These are phyloP conservation scores for Arothron firmamentum DNA, from an alignment of 2,113 vertebrate species.

Conservation along the genomic window DNA sequence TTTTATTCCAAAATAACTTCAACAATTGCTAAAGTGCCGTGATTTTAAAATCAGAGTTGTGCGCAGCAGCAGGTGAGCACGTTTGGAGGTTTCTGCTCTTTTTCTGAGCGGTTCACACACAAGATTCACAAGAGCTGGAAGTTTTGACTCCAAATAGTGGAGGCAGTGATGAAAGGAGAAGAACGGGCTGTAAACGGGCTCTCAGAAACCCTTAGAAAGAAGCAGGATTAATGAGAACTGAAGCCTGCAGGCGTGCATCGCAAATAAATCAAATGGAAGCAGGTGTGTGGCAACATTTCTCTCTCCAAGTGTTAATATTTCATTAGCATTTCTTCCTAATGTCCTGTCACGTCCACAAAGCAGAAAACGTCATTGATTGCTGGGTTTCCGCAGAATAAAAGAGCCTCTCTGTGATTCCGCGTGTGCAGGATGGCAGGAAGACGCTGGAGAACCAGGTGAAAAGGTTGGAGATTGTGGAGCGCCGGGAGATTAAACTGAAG, in stretches of 20 bases:
- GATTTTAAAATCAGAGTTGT: too few relatives aligned
- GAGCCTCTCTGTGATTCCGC: not conserved
- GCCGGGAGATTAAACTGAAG: slow-evolving; percentile 93
- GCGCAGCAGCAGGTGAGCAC: too few relatives aligned
- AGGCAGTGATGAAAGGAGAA: not conserved
- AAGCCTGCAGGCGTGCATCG: slow-evolving; percentile 6
- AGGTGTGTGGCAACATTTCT: not conserved
- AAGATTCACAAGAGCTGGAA: too few relatives aligned
- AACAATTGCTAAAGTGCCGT: too few relatives aligned
- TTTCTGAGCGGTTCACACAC: too few relatives aligned
- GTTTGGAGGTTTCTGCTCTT: too few relatives aligned
- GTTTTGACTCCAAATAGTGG: slow-evolving; percentile 5
- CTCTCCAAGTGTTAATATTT: slow-evolving; percentile 15
- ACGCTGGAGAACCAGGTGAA: slow-evolving; percentile 98
- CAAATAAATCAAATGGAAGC: slow-evolving; percentile 27
- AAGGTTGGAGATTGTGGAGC: slow-evolving; percentile 93
- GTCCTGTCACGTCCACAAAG: not conserved
- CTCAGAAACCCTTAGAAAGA: slow-evolving; percentile 8
- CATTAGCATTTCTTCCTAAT: slow-evolving; percentile 8
- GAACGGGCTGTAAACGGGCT: slow-evolving; percentile 27
- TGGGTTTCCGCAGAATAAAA: not conserved
- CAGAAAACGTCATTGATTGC: not conserved
- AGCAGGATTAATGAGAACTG: slow-evolving; percentile 28
- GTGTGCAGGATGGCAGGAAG: slow-evolving; percentile 88
- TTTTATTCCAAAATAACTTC: too few relatives aligned